Conservation (phyloP, 2,113 vertebrate genomes). For the Eptatretus burgeri region DNA sequence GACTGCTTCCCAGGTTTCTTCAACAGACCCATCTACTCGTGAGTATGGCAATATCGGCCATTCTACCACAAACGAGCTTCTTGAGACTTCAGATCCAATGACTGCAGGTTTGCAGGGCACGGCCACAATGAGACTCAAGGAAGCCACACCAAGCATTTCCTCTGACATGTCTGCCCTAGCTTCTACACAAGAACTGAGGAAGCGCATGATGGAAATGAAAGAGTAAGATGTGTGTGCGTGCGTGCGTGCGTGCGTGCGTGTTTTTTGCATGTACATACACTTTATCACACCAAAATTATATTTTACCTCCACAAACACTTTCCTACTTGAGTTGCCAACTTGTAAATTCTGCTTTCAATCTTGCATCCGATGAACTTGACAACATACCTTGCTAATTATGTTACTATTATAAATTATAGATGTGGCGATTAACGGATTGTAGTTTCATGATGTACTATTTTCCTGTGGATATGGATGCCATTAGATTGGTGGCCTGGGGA, state of each 20-base stretch:
- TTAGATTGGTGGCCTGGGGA: not conserved
- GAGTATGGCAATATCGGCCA: no score
- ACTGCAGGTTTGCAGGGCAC: no score
- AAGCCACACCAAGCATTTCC: constrained; percentile 74
- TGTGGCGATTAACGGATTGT: not conserved
- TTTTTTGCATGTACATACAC: fast-evolving
- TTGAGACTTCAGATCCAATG: no score
- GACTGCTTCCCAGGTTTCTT: no score
- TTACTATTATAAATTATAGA: no score
- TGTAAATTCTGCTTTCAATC: not conserved
- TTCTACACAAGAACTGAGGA: constrained; percentile 59
- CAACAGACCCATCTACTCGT: no score
- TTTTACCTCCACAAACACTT: not conserved
- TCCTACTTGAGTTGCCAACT: not conserved
- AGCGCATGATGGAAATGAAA: constrained; percentile 43
- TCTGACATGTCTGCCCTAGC: constrained; percentile 67
- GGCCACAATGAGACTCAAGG: constrained; percentile 18
- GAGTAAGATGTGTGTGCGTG: constrained; percentile 25
- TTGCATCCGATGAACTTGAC: not conserved
- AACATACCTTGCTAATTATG: not conserved
- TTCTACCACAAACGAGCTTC: no score
- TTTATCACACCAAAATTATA: not conserved
- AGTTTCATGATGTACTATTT: not conserved
- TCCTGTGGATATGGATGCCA: not conserved
- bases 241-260: fast-evolving